Base-by-base conservation (phyloP, 1,140 invertebrate genomes). In the Zaprionus taronus region DNA sequence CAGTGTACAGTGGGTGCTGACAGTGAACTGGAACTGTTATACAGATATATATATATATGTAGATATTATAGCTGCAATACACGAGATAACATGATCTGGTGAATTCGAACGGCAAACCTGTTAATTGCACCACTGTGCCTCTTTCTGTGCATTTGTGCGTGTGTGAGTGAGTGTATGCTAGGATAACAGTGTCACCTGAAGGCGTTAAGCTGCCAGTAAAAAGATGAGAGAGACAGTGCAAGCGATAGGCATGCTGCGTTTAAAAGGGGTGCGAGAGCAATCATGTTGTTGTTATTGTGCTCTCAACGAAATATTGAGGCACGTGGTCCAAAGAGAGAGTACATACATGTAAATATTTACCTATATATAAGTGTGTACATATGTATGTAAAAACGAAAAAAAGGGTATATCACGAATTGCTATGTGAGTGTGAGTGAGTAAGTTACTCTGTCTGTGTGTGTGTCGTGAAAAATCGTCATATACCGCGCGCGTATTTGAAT, bases 301-400 rank as follows among this genome's bases (percentile, higher is more conserved):
- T 69, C 69, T 73, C 69, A 56, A n/a, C 51, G n/a, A 65, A 74
- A 73, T 89, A 89, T 81, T 81, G 74, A 70, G 83, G 85, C 85
- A 90, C 81, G 85, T 89, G 85, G 85, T 81, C 76, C 75, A 77
- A 56, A 63, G 41, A 79, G 72, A 81, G 72, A 81, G 34, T 63
- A 62, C 34, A 36, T 72, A 1, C 47, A 41, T 44, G 34, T 64
- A 34, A 14, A 34, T 51, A 60, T 56, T 24, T 69, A 17, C 53
- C 24, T 20, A 26, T 68, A 44, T 74, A 51, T 63, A 34, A 60
- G 47, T 24, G 31, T 61, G 44, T 34, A 36, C 41, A 49, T 26
- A 58, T 58, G 41, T 26, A 58, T 58, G 41, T 22, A 61, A 61
- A 58, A 20, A 9, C 22, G 5, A n/a, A 22, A 49, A 26, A 26